Base-by-base conservation (phyloP, 1,140 invertebrate genomes). In the Sycophaga agraensis region DNA sequence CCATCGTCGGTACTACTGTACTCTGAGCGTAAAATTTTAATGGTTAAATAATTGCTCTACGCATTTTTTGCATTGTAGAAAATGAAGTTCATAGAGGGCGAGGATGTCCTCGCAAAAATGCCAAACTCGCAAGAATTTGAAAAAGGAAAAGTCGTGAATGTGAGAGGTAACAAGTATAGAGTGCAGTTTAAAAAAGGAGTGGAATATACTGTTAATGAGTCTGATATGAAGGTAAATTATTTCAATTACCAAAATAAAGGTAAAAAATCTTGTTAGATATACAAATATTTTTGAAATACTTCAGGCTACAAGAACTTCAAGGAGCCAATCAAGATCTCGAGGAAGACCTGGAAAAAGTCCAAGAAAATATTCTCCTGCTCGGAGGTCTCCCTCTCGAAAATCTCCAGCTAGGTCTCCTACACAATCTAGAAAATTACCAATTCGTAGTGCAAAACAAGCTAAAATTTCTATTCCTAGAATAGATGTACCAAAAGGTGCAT, bases 31-130 rank as follows among this genome's bases (percentile, higher is more conserved):
- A n/a, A 58, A 34, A 31, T 28, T 49, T 28, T 40, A 11, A 11
- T 49, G 43, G 26, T 37, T 26, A 49, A 45, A 40, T 31, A 31
- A 31, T 37, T 50, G 4, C 11, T 22, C 9, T 6, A 31, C 24
- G 0, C 28, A 8, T 5, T 28, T 22, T 11, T 8, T 34, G 26
- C 17, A 22, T 40, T 58, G 22, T 31, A 59, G 57, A 50, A 2
- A 50, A 75, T 70, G 67, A 74, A 70, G 64, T 78, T 74, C 34
- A 31, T 19, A 0, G 73, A 74, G 43, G 78, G 78, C 22, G 73
- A 77, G 6, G 54, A 72, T 17, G 72, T 80, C 14, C 57, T 76
- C 48, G 78, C 73, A 1, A 78, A 68, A 45, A 51, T 67, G 54
- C 73, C 76, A n/a, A 58, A 39, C n/a, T 66, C 63, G 0, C 56